Conservation (phyloP, 2,888 invertebrate genomes). For the Anthoptus insignis region DNA sequence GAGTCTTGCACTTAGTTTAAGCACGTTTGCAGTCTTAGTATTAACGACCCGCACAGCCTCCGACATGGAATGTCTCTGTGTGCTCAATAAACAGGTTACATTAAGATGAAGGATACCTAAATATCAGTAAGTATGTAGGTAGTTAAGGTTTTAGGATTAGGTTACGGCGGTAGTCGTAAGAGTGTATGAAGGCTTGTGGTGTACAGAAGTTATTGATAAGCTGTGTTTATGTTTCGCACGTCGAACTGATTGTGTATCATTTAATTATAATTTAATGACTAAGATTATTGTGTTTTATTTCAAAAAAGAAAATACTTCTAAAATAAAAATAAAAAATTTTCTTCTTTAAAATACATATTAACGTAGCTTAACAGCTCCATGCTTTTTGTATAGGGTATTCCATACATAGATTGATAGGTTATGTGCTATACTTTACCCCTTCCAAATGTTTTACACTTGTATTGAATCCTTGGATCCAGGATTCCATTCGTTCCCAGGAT, state of each 20-base stretch:
- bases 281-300: slow-evolving; percentile 52
- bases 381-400: too few species aligned
- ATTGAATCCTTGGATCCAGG: too few species aligned
- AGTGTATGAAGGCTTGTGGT: slow-evolving; percentile 51
- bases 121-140: slow-evolving; percentile 11
- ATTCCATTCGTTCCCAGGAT: too few species aligned
- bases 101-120: slow-evolving; percentile 19
- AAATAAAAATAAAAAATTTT: too few species aligned
- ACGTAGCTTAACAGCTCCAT: too few species aligned
- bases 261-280: slow-evolving; percentile 63
- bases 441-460: too few species aligned
- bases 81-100: slow-evolving; percentile 2
- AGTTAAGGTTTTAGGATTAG: slow-evolving; percentile 21
- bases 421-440: too few species aligned
- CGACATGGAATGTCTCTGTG: slow-evolving; percentile 28
- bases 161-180: slow-evolving; percentile 40
- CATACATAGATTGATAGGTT: too few species aligned
- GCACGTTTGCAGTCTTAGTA: slow-evolving; percentile 7
- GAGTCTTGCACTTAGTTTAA: slow-evolving; percentile 23
- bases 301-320: too few species aligned
- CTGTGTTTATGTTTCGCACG: slow-evolving; percentile 56
- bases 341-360: too few species aligned
- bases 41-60: background rate
- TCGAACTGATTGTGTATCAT: slow-evolving; percentile 57
- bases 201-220: slow-evolving; percentile 65